Evolutionary conservation across 2,888 invertebrate species (phyloP).

Genomic region (Calliopum simillimum): DNA sequence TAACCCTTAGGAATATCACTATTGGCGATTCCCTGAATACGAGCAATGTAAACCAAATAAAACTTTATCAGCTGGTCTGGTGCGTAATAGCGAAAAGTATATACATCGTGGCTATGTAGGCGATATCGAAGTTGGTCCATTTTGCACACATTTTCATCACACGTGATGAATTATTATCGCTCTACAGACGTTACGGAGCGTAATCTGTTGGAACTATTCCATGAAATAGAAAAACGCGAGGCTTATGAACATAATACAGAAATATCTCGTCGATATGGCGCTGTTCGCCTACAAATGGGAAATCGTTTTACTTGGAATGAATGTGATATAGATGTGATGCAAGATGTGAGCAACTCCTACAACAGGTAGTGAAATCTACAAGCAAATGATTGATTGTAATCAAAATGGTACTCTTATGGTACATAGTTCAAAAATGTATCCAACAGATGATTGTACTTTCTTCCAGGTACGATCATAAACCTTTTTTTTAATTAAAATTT

Average conservation of each 20-base stretch:
- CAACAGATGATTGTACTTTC: constrained; percentile 98
- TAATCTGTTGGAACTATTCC: constrained; percentile 78
- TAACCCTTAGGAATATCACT: constrained; percentile 84
- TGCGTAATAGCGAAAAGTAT: too few relatives aligned
- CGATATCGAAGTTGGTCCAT: too few relatives aligned
- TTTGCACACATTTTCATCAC: too few relatives aligned
- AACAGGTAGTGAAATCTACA: constrained; percentile 78
- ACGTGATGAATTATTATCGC: constrained; percentile 75
- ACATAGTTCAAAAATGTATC: constrained; percentile 99
- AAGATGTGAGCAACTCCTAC: too few relatives aligned
- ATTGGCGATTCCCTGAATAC: too few relatives aligned
- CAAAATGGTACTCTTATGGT: constrained; percentile 83
- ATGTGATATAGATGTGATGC: constrained; percentile 62
- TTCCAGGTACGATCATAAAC: constrained; percentile 87
- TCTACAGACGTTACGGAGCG: constrained; percentile 81
- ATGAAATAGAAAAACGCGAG: constrained; percentile 73
- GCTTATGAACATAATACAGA: constrained; percentile 70
- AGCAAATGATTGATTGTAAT: constrained; percentile 91
- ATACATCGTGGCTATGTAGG: too few relatives aligned
- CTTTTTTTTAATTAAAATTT: too few relatives aligned
- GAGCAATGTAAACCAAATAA: too few relatives aligned
- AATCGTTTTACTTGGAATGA: constrained; percentile 53
- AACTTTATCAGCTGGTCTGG: too few relatives aligned
- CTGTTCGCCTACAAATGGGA: constrained; percentile 55
- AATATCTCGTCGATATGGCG: constrained; percentile 69